Evolutionary conservation across 2,888 invertebrate species (phyloP), one percentile per base, ranked within the genome.

Genomic region (Lithophane leautieri): DNA sequence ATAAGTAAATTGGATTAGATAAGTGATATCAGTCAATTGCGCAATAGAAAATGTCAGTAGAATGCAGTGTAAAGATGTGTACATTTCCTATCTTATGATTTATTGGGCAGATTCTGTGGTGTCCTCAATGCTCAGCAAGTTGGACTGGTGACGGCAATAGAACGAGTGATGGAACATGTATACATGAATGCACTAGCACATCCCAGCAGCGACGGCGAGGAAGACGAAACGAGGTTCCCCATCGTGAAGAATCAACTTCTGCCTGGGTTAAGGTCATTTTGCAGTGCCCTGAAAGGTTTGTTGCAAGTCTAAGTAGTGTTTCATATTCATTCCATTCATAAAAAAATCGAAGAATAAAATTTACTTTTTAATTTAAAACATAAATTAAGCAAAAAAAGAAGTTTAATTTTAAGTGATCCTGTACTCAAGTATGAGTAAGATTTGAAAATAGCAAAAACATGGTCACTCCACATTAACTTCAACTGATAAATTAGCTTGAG

Each of bases 141-240:
- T 61, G 98, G 98, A 0, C 96, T 99, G 83, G 98, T 99, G 77
- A 98, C 98, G 2, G 98, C 98, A 1, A 98, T 99, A 83, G 99
- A 99, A 92, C 97, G 98, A 54, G 98, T 99, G 19, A 98, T 99
- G 92, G 98, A 99, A 88, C 97, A 98, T 89, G 98, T 99, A 25
- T 99, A 99, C 90, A 98, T 99, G 98, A 99, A 99, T 89, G 98
- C 98, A 0, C 95, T 98, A 66, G 98, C 98, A 0, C 98, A 98
- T 92, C 98, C 98, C 0, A 97, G 97, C 87, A 96, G 97, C 14
- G 98, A 98, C 86, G 98, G 98, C 0, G 98, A 98, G 73, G 98
- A 98, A 83, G 98, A 98, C 87, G 98, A 98, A 81, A 97, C 97
- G 0, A 97, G 97, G 79, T 98, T 98, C 89, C 98, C 98, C 0